Percentiles rank a stretch among this genome's conserved stretches.
phyloP scores from a whole-genome alignment of 2,113 vertebrate genomes.

The Pithys albifrons region DNA sequence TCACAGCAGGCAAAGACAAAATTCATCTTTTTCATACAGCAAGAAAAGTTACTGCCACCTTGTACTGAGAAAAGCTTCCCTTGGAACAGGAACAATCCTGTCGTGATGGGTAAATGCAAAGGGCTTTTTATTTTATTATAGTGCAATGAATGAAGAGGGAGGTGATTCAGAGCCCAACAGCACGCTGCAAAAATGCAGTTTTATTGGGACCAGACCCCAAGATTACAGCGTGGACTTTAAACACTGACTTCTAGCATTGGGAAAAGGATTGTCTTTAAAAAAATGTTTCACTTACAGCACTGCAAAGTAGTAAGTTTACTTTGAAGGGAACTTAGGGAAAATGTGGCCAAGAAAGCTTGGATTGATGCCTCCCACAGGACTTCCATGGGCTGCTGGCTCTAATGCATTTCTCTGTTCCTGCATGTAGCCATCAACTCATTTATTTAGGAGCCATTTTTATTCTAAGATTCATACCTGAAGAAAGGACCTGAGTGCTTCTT shows the following conservation, averaged over 20 bases:
- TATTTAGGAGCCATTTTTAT: background rate
- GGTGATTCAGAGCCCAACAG: background rate
- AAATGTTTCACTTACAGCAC: background rate
- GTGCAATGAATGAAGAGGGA: background rate
- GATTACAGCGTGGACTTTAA: background rate
- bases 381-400: background rate
- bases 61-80: background rate
- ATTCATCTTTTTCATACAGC: background rate
- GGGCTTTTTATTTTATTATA: background rate
- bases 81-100: background rate
- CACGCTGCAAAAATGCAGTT: background rate
- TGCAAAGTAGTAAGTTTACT: background rate
- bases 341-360: background rate
- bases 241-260: background rate
- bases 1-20: background rate
- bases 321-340: background rate
- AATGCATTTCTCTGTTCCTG: background rate
- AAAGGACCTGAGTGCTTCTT: background rate
- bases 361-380: background rate
- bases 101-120: background rate
- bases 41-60: background rate
- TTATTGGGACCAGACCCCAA: background rate
- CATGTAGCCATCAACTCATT: background rate
- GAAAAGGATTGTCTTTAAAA: background rate
- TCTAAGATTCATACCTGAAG: background rate